Percentiles rank a stretch among this genome's conserved stretches.
phyloP scores from a whole-genome alignment of 2,113 vertebrate species.

The Morone saxatilis region DNA sequence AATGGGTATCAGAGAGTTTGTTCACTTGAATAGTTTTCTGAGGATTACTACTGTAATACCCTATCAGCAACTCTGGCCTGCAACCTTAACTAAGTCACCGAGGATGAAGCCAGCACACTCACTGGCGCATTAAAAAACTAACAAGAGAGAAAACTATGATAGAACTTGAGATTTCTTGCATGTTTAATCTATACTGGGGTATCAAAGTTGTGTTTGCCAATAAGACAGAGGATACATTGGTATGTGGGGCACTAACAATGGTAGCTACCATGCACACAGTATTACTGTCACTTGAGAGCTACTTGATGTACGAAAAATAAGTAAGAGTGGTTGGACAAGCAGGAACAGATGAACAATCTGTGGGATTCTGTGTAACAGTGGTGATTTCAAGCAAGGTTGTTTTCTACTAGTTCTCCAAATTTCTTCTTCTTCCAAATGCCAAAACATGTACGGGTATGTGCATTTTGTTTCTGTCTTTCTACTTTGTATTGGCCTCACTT shows the following conservation, averaged over 20 bases:
- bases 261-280: constrained; percentile 37
- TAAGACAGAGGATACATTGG: constrained; percentile 47
- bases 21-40: constrained; percentile 50
- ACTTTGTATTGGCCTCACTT: constrained; percentile 55
- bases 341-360: constrained; percentile 22
- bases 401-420: constrained; percentile 46
- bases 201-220: constrained; percentile 32
- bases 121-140: constrained; percentile 26
- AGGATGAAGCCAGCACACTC: constrained; percentile 22
- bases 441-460: constrained; percentile 48
- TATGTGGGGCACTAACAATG: constrained; percentile 78
- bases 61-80: constrained; percentile 32
- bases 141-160: constrained; percentile 1
- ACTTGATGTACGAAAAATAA: constrained; percentile 31
- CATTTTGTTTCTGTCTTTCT: constrained; percentile 51
- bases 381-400: constrained; percentile 19
- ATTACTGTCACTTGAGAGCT: constrained; percentile 57
- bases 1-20: constrained; percentile 41
- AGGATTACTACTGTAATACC: constrained; percentile 72
- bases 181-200: constrained; percentile 18
- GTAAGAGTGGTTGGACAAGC: constrained; percentile 12
- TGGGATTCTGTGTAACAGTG: constrained; percentile 1
- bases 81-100: constrained; percentile 27
- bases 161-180: constrained; percentile 23
- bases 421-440: constrained; percentile 61